phyloP scores from a whole-genome alignment of 2,888 invertebrate genomes.

The Syrphus vitripennis region DNA sequence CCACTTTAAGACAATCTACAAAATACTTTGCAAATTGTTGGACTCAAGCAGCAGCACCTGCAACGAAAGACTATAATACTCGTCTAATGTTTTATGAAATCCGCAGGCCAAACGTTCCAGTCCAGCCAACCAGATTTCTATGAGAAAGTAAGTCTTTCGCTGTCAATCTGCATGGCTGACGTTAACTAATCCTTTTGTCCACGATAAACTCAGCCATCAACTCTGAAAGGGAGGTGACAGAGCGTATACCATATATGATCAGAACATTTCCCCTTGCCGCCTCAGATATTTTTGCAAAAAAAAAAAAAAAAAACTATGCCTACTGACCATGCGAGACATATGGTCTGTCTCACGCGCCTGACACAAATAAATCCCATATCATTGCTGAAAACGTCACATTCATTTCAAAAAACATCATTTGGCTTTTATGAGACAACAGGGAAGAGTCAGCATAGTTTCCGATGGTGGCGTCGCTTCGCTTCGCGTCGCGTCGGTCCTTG shows the following conservation, averaged over 20 bases:
- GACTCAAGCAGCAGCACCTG: too few species aligned
- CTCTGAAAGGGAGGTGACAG: constrained; percentile 11
- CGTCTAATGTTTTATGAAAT: constrained; percentile 26
- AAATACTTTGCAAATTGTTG: too few species aligned
- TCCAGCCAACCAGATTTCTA: constrained; percentile 2
- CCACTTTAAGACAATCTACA: too few species aligned
- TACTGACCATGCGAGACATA: constrained; percentile 44
- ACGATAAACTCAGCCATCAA: constrained; percentile 7
- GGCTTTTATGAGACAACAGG: constrained; percentile 64
- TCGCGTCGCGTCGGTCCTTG: too few species aligned
- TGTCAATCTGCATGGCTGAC: constrained; percentile 57
- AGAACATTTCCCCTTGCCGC: not conserved
- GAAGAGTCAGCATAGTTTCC: constrained; percentile 24
- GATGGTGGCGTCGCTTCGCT: not conserved
- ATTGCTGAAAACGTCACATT: constrained; percentile 46
- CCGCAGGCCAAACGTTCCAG: constrained; percentile 2
- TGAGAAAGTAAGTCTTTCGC: constrained; percentile 20
- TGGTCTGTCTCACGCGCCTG: constrained; percentile 40
- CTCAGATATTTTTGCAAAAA: not conserved
- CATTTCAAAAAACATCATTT: constrained; percentile 54
- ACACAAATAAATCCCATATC: constrained; percentile 36
- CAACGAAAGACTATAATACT: constrained; percentile 3
- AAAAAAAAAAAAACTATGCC: too few species aligned
- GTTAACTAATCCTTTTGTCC: constrained; percentile 47
- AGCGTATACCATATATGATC: constrained; percentile 21